Percentiles rank a stretch among this genome's conserved stretches.
Evolutionary conservation across 2,888 invertebrate species (phyloP).

Genomic region (Mythimna impura): DNA sequence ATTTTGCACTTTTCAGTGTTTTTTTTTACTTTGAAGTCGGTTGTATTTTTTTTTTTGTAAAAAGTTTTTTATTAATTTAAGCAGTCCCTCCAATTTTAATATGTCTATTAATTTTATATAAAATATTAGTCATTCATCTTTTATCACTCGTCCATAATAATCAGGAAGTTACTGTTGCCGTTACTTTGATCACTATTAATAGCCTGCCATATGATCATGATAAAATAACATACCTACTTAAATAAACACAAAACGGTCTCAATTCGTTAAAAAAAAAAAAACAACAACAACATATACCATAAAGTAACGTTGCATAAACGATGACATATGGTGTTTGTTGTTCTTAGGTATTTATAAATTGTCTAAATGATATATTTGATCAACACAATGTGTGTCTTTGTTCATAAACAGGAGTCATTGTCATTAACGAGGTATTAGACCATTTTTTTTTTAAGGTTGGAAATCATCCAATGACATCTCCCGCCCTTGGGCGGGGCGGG

Average conservation of each 20-base stretch:
- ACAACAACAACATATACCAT: conserved; percentile 1
- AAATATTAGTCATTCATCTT: conserved; percentile 16
- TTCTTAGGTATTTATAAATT: conserved; percentile 12
- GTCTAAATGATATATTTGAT: conserved; percentile 23
- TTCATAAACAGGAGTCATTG: conserved; percentile 46
- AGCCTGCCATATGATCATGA: conserved; percentile 14
- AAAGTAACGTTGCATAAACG: conserved; percentile 1
- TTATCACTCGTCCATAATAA: conserved; percentile 21
- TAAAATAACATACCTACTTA: neutral
- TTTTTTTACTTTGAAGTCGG: no score
- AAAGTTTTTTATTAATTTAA: no score
- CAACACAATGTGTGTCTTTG: conserved; percentile 43
- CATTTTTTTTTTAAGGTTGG: neutral
- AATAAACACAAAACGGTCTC: neutral
- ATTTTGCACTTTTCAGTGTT: no score
- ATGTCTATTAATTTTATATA: neutral
- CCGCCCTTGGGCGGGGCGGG: no score
- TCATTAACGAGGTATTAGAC: conserved; percentile 46
- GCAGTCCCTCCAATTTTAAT: neutral
- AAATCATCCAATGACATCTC: no score
- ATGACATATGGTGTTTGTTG: conserved; percentile 3
- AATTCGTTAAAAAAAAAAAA: conserved; percentile 8
- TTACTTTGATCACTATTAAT: conserved; percentile 44
- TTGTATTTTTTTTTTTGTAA: no score
- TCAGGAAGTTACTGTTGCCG: conserved; percentile 31